Evolutionary conservation across 2,113 vertebrate species (phyloP), one percentile per base, ranked within the genome.

Genomic region (Pseudopodoces humilis): DNA sequence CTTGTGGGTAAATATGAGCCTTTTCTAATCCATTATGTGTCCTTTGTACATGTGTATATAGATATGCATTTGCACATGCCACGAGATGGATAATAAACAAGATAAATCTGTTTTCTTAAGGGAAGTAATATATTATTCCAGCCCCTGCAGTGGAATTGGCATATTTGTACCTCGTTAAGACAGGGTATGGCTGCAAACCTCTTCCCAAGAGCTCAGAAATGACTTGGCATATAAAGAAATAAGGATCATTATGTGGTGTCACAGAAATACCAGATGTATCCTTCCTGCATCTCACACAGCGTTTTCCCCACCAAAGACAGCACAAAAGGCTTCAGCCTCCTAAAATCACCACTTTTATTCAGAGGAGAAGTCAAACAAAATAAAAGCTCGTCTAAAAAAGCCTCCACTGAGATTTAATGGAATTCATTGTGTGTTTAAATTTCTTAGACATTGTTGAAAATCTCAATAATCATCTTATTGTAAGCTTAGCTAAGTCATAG

Each of bases 41-140:
- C 84, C 88, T 92, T 37, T 65, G 49, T 91, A 83, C 31, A 14
- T 96, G 76, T 93, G 28, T 86, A 3, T 50, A 4, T 19, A 16
- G 72, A 31, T 27, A 16, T 80, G 91, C 39, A 13, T 95, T 95
- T 83, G 87, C 75, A 85, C 68, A 78, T 80, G 96, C 97, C 86
- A 47, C 4, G 22, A 82, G 94, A n/a, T 68, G 95, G 95, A 94
- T 96, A 96, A 78, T 83, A 91, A 93, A 83, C 76, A 90, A 90
- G 81, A 69, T 96, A 96, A 97, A 95, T 89, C 94, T 94, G 74
- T 92, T 97, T 96, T 94, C 91, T 81, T 86, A 82, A 96, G 86
- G 88, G 63, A 83, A 94, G 67, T 77, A 84, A 86, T 85, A 33
- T 28, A 89, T 96, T 94, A 65, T 89, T 94, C 64, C 90, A 82